Evolutionary conservation across 2,888 invertebrate genomes (phyloP), one percentile per base, ranked within the genome.

Genomic region (Drosophila diplacantha): DNA sequence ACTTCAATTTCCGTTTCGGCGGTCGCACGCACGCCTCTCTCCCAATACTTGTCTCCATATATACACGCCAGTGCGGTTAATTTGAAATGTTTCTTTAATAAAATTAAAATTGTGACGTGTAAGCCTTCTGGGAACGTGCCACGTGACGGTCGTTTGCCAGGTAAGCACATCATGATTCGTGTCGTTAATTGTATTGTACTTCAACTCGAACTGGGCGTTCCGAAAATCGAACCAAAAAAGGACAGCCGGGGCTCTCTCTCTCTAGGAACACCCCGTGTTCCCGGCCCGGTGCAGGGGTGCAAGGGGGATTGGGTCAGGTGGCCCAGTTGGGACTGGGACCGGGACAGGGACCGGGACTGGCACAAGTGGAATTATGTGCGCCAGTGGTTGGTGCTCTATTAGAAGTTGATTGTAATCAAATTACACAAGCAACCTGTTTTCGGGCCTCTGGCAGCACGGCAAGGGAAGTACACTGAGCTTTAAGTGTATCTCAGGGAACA

Each of bases 101-200:
- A 83, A 85, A 85, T 85, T 85, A 83, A 83, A 85, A 79, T 84
- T 84, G 80, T 81, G 82, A 84, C 85, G 76, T 85, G 86, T 84
- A 82, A 85, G 82, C 76, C 87, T 86, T 84, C 85, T 84, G 86
- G 87, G 87, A 87, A 86, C 84, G 73, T 51, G 84, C 78, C 87
- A 88, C 87, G 87, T 87, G 87, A 85, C 88, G 82, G 85, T 83
- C 86, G 85, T 82, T 81, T 81, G 87, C 74, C 86, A 85, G 86
- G 85, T 84, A 85, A 86, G 81, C 83, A 81, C 84, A 85, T 83
- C 83, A 85, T 71, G 83, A 83, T 85, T 87, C 86, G 87, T 87
- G 87, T 80, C 84, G 85, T 82, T 88, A 87, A 87, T 88, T 87
- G 84, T 83, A 83, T 84, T 85, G 85, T 72, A 79, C 80, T 79